A percentile compares a stretch with the other conserved stretches of the same genome.
These are phyloP conservation scores for Stramonita haemastoma DNA, from an alignment of 2,888 invertebrate species.

Conservation along the genomic window DNA sequence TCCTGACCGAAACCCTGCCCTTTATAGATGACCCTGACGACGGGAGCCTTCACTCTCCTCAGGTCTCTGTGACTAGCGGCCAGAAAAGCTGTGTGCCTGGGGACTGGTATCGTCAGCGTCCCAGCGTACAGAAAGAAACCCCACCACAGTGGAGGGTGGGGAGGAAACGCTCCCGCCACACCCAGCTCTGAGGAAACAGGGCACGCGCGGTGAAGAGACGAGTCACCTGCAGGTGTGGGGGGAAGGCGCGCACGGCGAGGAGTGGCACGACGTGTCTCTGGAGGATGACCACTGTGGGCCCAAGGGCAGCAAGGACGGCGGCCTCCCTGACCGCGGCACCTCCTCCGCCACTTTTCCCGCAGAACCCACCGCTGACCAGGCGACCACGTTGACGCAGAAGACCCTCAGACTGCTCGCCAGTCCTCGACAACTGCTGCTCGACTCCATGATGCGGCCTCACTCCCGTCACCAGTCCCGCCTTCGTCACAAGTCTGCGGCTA, in stretches of 20 bases:
- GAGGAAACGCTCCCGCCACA: background rate
- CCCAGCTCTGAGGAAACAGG: background rate
- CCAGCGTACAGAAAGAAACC: background rate
- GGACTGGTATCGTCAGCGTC: background rate
- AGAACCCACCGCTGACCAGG: background rate
- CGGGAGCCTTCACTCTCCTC: background rate
- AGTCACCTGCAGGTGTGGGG: background rate
- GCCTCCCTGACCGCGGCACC: background rate
- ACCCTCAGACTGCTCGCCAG: background rate
- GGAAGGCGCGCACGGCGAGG: background rate
- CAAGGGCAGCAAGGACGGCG: background rate
- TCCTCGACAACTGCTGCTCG: background rate
- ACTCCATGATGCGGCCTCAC: background rate
- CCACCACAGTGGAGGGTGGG: background rate
- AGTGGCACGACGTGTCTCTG: constrained; percentile 5
- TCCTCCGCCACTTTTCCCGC: background rate
- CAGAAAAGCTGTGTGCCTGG: background rate
- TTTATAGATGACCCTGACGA: constrained; percentile 4
- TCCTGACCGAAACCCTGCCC: background rate
- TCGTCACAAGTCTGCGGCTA: background rate
- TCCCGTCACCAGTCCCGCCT: background rate
- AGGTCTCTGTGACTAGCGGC: background rate
- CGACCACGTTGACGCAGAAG: background rate
- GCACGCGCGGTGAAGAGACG: background rate
- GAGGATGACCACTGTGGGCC: background rate